Percentiles rank a stretch among this genome's conserved stretches.
Evolutionary conservation across 1,140 invertebrate species (phyloP).

Genomic region (Ctenoplectra terminalis): DNA sequence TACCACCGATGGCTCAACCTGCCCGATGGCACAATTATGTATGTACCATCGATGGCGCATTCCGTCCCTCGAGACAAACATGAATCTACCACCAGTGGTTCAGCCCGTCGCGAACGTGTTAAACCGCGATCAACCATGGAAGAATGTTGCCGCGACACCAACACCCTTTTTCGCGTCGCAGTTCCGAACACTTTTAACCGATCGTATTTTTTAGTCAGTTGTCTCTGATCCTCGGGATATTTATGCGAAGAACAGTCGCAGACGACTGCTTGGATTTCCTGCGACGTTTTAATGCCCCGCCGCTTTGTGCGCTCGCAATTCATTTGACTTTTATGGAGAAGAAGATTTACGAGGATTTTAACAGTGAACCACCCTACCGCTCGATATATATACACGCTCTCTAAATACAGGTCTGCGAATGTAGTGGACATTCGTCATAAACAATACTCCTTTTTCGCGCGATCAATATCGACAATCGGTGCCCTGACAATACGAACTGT

Average conservation of each 20-base stretch:
- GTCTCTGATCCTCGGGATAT: not conserved
- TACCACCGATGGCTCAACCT: too few relatives aligned
- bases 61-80: too few relatives aligned
- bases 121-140: too few relatives aligned
- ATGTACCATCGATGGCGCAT: too few relatives aligned
- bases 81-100: too few relatives aligned
- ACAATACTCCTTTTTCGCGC: constrained; percentile 62
- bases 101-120: too few relatives aligned
- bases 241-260: constrained; percentile 5
- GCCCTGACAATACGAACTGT: not conserved
- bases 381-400: not conserved
- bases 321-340: constrained; percentile 73
- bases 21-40: too few relatives aligned
- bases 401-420: constrained; percentile 13
- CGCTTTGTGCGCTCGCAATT: constrained; percentile 60
- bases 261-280: constrained; percentile 56
- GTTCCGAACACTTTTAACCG: not conserved
- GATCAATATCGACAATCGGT: constrained; percentile 41
- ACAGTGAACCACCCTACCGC: constrained; percentile 48
- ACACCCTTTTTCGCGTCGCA: not conserved
- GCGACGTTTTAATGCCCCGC: constrained; percentile 61
- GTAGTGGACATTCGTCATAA: constrained; percentile 63
- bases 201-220: not conserved
- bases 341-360: constrained; percentile 73
- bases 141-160: too few relatives aligned